These are phyloP conservation scores for Synergus gifuensis DNA, from an alignment of 2,888 invertebrate genomes.

Conservation along the genomic window DNA sequence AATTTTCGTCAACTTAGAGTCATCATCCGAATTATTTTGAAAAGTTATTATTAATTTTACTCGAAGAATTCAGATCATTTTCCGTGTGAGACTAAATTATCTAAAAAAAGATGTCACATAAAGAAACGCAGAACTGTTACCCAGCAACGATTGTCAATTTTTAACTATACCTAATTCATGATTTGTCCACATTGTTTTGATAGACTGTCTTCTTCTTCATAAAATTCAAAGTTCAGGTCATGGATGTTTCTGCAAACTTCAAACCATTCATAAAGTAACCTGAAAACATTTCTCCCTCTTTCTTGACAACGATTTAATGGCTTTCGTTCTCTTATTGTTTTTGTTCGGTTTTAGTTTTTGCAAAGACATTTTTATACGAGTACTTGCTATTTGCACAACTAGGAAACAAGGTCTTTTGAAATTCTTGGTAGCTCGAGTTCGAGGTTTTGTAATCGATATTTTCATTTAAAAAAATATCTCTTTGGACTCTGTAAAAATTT, in stretches of 20 bases:
- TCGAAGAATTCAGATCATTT: constrained; percentile 6
- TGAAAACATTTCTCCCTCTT: neutral
- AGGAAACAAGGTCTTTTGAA: constrained; percentile 24
- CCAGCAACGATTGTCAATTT: constrained; percentile 45
- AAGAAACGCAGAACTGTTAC: constrained; percentile 40
- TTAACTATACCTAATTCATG: neutral
- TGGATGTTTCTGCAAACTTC: neutral
- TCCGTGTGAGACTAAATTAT: neutral
- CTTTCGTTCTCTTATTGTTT: neutral
- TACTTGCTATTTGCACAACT: neutral
- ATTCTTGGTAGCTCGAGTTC: constrained; percentile 41
- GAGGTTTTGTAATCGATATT: constrained; percentile 38
- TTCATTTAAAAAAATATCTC: neutral
- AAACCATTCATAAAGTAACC: neutral
- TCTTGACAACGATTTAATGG: neutral
- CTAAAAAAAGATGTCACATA: neutral
- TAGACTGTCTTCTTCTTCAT: neutral
- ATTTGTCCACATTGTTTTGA: neutral
- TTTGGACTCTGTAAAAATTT: neutral
- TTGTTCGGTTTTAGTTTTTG: neutral
- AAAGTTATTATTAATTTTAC: neutral
- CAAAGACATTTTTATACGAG: neutral
- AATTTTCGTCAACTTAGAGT: neutral
- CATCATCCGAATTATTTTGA: neutral
- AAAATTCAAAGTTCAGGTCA: neutral